Base-by-base conservation (phyloP, 2,888 invertebrate species). In the Acleris laterana region DNA sequence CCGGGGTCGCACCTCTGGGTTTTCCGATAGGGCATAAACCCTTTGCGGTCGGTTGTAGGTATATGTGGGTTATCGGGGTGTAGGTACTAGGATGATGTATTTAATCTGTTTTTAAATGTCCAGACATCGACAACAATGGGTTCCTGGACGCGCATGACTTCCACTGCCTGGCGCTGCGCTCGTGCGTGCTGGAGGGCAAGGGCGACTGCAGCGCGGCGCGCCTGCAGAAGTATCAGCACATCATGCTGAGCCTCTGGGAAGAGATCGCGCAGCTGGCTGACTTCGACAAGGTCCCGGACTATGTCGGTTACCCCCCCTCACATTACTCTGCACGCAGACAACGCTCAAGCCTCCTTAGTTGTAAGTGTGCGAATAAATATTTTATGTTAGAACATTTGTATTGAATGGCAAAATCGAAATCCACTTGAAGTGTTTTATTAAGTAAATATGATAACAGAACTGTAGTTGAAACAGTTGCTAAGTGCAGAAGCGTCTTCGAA, bases 91-190 rank as follows among this genome's bases (percentile, higher is more conserved):
- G 32, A 32, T 32, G 32, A 32, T 32, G 11, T 38, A 13, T 38
- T 2, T 5, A 17, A 46, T 16, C 46, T 17, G 7, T 6, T n/a
- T 46, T 16, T n/a, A 16, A 6, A 17, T 46, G 2, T 85, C 1
- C 88, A 97, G 97, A 97, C 93, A 96, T 97, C 78, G 97, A 97
- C 89, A 96, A 96, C 92, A 97, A 97, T 84, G 97, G 97, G 19
- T 96, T 95, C 83, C 84, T 97, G 78, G 97, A 97, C 82, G 95
- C 96, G 72, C 95, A 95, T 78, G 97, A 97, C 87, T 97, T 97
- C 84, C 95, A 96, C 69, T 97, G 97, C 85, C 94, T 97, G 87
- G 97, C 97, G 6, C 89, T 97, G 19, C 94, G 96, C 73, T 96
- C 96, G 68, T 97, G 97, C 70, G 94, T 97, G 56, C 94, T 97